A percentile compares a stretch with the other conserved stretches of the same genome.
These are phyloP conservation scores for Lagenorhynchus albirostris DNA, from an alignment of 2,113 vertebrate species.

Conservation along the genomic window DNA sequence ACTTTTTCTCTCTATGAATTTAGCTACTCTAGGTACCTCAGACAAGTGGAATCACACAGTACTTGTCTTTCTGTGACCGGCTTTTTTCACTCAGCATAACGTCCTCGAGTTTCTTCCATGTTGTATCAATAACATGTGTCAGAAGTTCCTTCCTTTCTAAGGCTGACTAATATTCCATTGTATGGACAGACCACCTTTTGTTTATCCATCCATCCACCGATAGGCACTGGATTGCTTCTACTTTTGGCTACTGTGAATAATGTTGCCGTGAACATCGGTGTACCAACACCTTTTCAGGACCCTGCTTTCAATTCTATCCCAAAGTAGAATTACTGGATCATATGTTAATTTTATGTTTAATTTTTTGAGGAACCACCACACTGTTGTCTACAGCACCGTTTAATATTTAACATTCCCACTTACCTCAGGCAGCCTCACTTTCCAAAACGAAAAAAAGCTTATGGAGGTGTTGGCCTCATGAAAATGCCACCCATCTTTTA, in stretches of 20 bases:
- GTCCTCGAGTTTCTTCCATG: not conserved
- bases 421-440: not conserved
- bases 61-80: not conserved
- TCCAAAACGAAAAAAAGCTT: not conserved
- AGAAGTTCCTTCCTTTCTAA: not conserved
- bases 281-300: not conserved
- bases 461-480: not conserved
- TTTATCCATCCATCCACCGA: not conserved
- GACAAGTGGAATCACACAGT: accelerated
- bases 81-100: not conserved
- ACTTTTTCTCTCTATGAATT: not conserved
- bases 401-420: not conserved
- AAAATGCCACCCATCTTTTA: not conserved
- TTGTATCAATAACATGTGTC: too few species aligned
- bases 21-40: not conserved
- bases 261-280: not conserved
- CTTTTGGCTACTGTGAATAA: not conserved
- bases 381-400: not conserved
- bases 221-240: too few species aligned
- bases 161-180: not conserved
- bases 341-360: not conserved
- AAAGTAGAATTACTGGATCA: not conserved
- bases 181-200: not conserved
- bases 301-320: not conserved
- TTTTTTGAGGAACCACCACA: not conserved